Evolutionary conservation across 2,113 vertebrate species (phyloP).

Genomic region (Melanotaenia duboulayi): DNA sequence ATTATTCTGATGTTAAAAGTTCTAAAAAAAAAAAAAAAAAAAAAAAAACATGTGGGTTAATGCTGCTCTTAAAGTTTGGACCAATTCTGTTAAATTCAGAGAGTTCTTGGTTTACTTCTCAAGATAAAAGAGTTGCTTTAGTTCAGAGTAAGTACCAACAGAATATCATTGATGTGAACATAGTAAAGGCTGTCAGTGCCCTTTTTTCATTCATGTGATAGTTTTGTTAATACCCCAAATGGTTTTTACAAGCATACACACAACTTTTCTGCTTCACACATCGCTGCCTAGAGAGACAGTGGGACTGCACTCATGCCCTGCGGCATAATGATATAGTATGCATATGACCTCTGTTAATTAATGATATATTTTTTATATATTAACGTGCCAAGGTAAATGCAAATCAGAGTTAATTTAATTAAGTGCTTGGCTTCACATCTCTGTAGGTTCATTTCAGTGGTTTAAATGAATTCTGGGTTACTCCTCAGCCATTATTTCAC

Average conservation of each 20-base stretch:
- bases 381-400: constrained; percentile 56
- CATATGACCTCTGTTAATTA: constrained; percentile 76
- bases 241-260: constrained; percentile 19
- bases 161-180: neutral
- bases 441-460: constrained; percentile 58
- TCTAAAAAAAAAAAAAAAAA: too few relatives aligned
- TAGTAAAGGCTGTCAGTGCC: too few relatives aligned
- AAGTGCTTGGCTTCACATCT: constrained; percentile 65
- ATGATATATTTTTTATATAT: constrained; percentile 67
- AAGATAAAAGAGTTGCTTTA: neutral
- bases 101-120: neutral
- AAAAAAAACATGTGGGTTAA: neutral
- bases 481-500: constrained; percentile 51
- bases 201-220: constrained; percentile 13
- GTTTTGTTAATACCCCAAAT: constrained; percentile 29
- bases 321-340: constrained; percentile 59
- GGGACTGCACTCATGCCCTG: constrained; percentile 50
- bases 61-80: neutral
- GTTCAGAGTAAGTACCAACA: neutral
- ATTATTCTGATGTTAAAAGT: neutral
- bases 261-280: constrained; percentile 52
- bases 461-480: constrained; percentile 57
- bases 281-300: constrained; percentile 55
- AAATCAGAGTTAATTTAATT: constrained; percentile 77
- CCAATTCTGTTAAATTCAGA: neutral